Percentiles rank a stretch among this genome's conserved stretches.
Conservation (phyloP, 2,113 vertebrate genomes). For the Ailurus styani region DNA sequence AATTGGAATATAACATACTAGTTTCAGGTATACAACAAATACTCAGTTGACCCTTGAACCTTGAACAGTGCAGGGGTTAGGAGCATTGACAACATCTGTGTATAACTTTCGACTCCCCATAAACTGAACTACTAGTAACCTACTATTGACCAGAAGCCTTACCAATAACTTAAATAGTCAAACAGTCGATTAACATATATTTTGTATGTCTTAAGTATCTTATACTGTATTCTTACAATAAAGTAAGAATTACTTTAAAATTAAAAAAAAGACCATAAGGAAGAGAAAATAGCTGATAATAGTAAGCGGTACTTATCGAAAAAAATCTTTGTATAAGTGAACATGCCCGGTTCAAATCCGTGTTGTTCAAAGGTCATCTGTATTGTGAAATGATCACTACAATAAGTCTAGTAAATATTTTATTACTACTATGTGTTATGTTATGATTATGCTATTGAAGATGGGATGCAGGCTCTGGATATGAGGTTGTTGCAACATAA, state of each 20-base stretch:
- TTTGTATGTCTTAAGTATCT: neutral
- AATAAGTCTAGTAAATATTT: neutral
- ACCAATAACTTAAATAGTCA: neutral
- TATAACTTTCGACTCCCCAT: neutral
- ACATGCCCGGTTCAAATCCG: neutral
- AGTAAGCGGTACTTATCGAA: neutral
- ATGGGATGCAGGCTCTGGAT: neutral
- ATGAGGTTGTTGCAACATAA: neutral
- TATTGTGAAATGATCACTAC: neutral
- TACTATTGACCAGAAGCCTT: neutral
- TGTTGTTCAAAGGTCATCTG: neutral
- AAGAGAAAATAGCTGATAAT: neutral
- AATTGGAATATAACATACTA: neutral
- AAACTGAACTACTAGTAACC: neutral
- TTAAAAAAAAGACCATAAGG: neutral
- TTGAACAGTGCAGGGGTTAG: neutral
- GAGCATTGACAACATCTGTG: neutral
- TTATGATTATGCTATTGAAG: neutral
- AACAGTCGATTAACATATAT: neutral
- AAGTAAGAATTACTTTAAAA: neutral
- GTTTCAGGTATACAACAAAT: neutral
- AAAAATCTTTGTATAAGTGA: neutral
- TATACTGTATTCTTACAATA: neutral
- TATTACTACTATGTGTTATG: neutral
- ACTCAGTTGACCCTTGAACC: too few relatives aligned